A percentile compares a stretch with the other conserved stretches of the same genome.
Conservation (phyloP, 1,140 invertebrate species). For the Halotydeus destructor region DNA sequence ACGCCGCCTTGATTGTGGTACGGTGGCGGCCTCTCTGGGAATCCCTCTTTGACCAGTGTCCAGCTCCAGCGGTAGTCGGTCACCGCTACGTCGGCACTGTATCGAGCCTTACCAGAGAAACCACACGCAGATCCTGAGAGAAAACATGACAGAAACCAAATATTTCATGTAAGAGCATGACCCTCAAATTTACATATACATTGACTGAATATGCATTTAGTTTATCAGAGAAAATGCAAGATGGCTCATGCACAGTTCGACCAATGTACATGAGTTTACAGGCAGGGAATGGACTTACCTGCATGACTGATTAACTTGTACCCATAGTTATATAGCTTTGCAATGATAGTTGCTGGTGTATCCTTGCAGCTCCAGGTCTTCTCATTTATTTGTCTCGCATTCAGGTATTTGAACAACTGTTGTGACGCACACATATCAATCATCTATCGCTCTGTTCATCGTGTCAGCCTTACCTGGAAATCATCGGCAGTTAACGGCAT, state of each 20-base stretch:
- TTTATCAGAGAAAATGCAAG: too few species aligned
- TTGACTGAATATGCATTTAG: too few species aligned
- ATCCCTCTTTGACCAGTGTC: conserved; percentile 10
- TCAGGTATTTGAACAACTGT: conserved; percentile 10
- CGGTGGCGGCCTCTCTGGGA: conserved; percentile 7
- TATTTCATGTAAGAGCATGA: too few species aligned
- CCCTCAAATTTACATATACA: too few species aligned
- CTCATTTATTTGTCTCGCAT: conserved; percentile 9
- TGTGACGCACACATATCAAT: too few species aligned
- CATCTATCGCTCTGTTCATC: too few species aligned
- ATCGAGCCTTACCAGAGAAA: conserved; percentile 11
- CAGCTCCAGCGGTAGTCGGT: conserved; percentile 13
- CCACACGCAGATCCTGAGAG: conserved; percentile 8
- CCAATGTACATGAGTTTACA: too few species aligned
- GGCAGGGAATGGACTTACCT: too few species aligned
- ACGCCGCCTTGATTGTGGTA: conserved; percentile 1
- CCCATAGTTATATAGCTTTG: conserved; percentile 7
- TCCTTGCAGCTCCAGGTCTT: conserved; percentile 7
- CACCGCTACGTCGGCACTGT: conserved; percentile 11
- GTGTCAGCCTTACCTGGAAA: too few species aligned
- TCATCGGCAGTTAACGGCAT: conserved; percentile 9
- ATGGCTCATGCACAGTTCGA: too few species aligned
- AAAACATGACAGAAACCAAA: too few species aligned
- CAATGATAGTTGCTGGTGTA: conserved; percentile 9
- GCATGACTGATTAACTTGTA: background rate